Evolutionary conservation across 2,888 invertebrate genomes (phyloP), one percentile per base, ranked within the genome.

Genomic region (Agapostemon virescens): DNA sequence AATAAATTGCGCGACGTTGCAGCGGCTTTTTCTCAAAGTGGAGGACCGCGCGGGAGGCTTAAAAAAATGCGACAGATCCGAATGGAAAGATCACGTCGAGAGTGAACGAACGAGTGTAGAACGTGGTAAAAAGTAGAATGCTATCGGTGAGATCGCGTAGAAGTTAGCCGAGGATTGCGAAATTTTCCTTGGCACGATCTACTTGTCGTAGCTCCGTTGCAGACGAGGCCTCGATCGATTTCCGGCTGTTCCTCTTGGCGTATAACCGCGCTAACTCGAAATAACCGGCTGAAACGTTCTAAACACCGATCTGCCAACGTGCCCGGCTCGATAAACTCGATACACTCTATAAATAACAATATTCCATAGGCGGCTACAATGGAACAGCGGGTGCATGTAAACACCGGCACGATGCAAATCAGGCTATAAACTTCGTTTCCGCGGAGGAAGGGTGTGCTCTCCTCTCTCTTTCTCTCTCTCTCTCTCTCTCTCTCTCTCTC

Each of bases 261-360:
- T 67, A 67, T 67, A 45, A 45, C 45, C 40, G 20, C 67, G n/a
- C 20, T 30, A 45, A 67, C 30, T 30, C n/a, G 63, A 63, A 36
- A 63, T 63, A 36, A n/a, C 63, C 5, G 63, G n/a, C 20, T n/a
- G 33, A 20, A 49, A 36, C 36, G 20, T 36, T 68, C 42, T 61
- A 42, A 69, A 68, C 38, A 33, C 13, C n/a, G 63, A 20, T 23
- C 42, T 13, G 17, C n/a, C 26, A 33, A 2, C 30, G 11, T 30
- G 17, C 6, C 20, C 61, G 20, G 20, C 15, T 38, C n/a, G 6
- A 45, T 55, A 40, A 20, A 64, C 33, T 4, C 52, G 23, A 26
- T 33, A 55, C 40, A 36, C 26, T 52, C 77, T 76, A 69, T 63
- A 58, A 69, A 78, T 77, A 69, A 76, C 36, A 15, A 38, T 42